A percentile compares a stretch with the other conserved stretches of the same genome.
Conservation (phyloP, 2,797 vertebrate genomes). For the Rhynchotus rufescens region DNA sequence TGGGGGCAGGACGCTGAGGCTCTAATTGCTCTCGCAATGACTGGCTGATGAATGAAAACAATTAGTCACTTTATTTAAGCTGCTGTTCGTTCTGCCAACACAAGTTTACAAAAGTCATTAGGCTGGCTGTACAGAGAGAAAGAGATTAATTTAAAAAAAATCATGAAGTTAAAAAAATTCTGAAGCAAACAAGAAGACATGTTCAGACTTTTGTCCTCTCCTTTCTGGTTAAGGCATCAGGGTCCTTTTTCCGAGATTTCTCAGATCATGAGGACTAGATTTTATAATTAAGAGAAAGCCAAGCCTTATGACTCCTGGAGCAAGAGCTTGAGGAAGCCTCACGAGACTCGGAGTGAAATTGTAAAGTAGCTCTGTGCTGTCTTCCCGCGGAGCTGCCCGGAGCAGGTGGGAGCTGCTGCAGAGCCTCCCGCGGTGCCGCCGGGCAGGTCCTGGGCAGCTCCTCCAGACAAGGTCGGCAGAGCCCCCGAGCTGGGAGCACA, state of each 20-base stretch:
- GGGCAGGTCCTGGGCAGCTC: neutral
- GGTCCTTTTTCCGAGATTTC: neutral
- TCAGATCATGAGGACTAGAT: neutral
- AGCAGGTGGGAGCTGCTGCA: neutral
- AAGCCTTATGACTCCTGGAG: neutral
- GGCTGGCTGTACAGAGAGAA: neutral
- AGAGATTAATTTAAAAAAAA: neutral
- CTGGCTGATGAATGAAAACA: slow-evolving; percentile 61
- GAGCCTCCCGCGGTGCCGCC: accelerated
- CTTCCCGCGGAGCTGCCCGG: too few relatives aligned
- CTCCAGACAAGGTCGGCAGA: neutral
- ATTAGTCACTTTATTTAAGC: slow-evolving; percentile 64
- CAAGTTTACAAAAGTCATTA: slow-evolving; percentile 58
- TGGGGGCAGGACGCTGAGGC: slow-evolving; percentile 33
- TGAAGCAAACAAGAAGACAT: neutral
- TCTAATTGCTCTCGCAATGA: slow-evolving; percentile 53
- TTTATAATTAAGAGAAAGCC: neutral
- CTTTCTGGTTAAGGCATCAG: neutral
- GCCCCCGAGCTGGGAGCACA: neutral
- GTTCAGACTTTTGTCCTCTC: neutral
- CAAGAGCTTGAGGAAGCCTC: neutral
- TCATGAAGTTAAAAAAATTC: neutral
- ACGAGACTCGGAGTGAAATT: neutral
- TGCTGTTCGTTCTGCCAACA: slow-evolving; percentile 35
- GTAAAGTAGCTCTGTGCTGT: neutral